Evolutionary conservation across 1,140 invertebrate genomes (phyloP), one percentile per base, ranked within the genome.

Genomic region (Bombus sibiricus): DNA sequence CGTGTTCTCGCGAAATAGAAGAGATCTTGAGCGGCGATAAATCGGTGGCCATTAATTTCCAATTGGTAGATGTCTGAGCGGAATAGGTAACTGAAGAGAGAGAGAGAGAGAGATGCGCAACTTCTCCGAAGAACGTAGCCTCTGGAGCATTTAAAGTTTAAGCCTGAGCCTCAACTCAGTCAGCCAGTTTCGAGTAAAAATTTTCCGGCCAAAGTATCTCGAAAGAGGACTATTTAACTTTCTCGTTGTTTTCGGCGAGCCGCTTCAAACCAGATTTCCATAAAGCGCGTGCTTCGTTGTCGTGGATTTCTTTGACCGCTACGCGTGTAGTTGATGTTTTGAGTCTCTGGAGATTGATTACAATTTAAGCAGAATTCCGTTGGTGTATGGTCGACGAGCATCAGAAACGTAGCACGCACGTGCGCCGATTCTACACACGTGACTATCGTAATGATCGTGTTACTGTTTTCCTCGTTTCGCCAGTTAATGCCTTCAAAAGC

Each of bases 401-500:
- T 68, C 64, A 22, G 43, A 32, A 10, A 69, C 34, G 25, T 37
- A 37, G 28, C 28, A 5, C 2, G 18, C 32, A 34, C 37, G 32
- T n/a, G 53, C 41, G 34, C 28, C 8, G 18, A 3, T 15, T 32
- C 32, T 34, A 43, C 59, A n/a, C 72, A 43, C 41, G 39, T 57
- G 64, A 59, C 22, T 71, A 43, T 57, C 66, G 43, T 72, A 84
- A 79, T 72, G 76, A 39, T 9, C 41, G 28, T 74, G 69, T 81
- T 81, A 74, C 74, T 81, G 34, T 59, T 75, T 75, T 85, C 71
- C 84, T 57, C 37, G 79, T 81, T 81, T 41, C 78, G 59, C 39
- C n/a, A 6, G 57, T 81, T 81, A 85, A 68, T 75, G 79, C 28
- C 8, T 25, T 5, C 28, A 57, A 71, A 81, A 57, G 43, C 18